Conservation (phyloP, 2,797 vertebrate species). For the Spinus olivaceus region DNA sequence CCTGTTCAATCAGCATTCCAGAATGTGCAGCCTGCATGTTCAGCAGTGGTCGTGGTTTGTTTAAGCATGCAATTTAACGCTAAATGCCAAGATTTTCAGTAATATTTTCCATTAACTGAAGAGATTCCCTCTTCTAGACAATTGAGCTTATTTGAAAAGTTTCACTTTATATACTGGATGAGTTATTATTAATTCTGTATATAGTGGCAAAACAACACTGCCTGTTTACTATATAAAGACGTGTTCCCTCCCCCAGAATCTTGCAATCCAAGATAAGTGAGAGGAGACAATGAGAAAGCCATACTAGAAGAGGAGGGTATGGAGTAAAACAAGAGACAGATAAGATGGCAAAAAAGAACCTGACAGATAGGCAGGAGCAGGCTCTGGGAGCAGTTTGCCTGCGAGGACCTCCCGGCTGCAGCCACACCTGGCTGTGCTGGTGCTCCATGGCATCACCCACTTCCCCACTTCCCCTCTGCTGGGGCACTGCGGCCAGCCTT, state of each 20-base stretch:
- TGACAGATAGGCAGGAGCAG: background rate
- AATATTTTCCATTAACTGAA: background rate
- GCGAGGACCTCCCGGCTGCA: background rate
- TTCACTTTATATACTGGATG: background rate
- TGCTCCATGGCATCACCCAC: background rate
- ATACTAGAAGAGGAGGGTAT: slow-evolving; percentile 1
- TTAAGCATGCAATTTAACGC: background rate
- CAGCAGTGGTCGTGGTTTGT: background rate
- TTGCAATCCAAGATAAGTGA: background rate
- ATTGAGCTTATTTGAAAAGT: background rate
- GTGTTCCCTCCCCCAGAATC: background rate
- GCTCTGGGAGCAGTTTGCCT: background rate
- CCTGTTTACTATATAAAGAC: background rate
- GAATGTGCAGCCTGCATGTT: background rate
- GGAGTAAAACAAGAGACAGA: slow-evolving; percentile 14
- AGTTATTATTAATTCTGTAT: background rate
- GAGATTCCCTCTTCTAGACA: background rate
- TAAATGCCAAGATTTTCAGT: background rate
- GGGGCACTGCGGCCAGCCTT: fast-evolving
- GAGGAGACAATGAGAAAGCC: slow-evolving; percentile 25
- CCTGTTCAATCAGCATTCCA: slow-evolving; percentile 20
- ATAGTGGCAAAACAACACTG: background rate
- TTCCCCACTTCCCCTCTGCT: background rate
- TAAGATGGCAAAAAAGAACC: slow-evolving; percentile 17
- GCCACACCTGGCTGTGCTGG: fast-evolving